Percentiles rank a stretch among this genome's conserved stretches.
phyloP scores from a whole-genome alignment of 2,797 vertebrate genomes.

The Phrynocephalus forsythii region DNA sequence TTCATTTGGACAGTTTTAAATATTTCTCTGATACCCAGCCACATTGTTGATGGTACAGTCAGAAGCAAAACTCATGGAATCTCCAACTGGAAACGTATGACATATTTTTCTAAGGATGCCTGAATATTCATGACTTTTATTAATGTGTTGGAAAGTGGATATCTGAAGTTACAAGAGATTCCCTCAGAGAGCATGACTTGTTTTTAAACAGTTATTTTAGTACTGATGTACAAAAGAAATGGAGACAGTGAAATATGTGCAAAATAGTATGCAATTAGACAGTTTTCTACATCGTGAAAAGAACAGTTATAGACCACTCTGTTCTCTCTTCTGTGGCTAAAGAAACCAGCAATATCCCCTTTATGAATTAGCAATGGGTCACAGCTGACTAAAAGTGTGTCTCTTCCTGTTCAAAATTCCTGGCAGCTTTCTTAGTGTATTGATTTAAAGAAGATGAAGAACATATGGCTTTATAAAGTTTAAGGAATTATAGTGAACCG shows the following conservation, averaged over 20 bases:
- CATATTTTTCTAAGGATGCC: conserved; percentile 1
- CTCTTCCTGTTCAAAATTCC: background rate
- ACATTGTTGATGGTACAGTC: conserved; percentile 54
- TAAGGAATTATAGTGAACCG: background rate
- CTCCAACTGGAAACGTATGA: conserved; percentile 20
- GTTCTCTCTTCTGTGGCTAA: background rate
- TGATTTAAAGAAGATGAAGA: background rate
- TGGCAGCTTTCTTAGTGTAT: background rate
- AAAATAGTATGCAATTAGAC: background rate
- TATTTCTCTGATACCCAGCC: conserved; percentile 58
- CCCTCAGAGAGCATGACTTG: background rate
- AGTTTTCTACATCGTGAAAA: background rate
- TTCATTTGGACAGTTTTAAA: conserved; percentile 63
- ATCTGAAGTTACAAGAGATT: background rate
- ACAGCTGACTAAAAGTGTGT: background rate
- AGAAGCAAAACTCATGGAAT: conserved; percentile 55
- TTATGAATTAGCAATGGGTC: background rate
- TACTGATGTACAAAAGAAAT: background rate
- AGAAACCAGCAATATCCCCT: background rate
- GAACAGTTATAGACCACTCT: background rate
- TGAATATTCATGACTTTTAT: background rate
- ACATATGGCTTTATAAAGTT: background rate
- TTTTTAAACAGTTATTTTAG: background rate
- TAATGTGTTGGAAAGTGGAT: background rate
- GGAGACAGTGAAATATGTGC: background rate